phyloP scores from a whole-genome alignment of 2,113 vertebrate species.

The Pristiophorus japonicus region DNA sequence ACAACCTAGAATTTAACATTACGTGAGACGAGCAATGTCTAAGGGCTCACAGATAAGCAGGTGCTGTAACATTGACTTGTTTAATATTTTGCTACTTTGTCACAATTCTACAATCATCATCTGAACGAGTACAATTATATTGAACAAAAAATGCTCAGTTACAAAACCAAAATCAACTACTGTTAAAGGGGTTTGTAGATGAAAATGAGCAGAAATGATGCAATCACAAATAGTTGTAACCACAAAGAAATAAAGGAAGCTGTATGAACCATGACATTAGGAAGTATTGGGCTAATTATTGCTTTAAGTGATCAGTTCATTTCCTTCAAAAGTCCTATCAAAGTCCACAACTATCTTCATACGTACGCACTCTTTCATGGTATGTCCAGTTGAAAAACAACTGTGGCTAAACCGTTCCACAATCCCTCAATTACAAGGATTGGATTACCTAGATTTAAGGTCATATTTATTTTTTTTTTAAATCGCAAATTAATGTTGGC shows the following conservation, averaged over 20 bases:
- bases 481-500: neutral
- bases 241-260: conserved; percentile 16
- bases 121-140: neutral
- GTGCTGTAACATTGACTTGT: neutral
- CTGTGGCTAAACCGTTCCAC: neutral
- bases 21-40: neutral
- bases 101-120: neutral
- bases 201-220: neutral
- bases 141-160: neutral
- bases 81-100: neutral
- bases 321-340: neutral
- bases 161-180: neutral
- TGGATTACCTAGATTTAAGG: neutral
- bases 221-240: neutral
- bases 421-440: neutral
- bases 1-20: neutral
- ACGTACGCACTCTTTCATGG: neutral
- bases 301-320: neutral
- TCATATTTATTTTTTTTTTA: neutral
- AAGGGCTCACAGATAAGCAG: neutral
- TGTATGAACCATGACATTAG: neutral
- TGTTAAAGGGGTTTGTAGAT: neutral
- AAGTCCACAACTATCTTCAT: neutral
- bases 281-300: neutral
- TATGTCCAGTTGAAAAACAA: neutral